Conservation (phyloP, 2,888 invertebrate species). For the Epiblema foenella region DNA sequence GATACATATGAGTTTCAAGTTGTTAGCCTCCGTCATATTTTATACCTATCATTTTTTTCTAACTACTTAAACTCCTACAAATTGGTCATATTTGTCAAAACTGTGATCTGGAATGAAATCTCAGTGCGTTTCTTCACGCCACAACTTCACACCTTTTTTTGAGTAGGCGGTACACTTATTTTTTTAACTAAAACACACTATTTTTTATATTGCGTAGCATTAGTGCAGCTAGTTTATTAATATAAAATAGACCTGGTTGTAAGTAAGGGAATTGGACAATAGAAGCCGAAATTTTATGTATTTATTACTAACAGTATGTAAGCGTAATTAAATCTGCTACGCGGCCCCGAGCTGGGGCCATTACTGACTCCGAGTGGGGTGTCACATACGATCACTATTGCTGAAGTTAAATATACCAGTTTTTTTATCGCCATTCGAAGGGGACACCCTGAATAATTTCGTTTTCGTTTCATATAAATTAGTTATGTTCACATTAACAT, state of each 20-base stretch:
- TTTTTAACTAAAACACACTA: no score
- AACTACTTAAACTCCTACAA: background rate
- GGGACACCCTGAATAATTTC: constrained; percentile 24
- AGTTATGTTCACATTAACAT: constrained; percentile 22
- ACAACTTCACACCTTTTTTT: no score
- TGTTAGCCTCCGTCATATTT: no score
- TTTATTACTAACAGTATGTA: constrained; percentile 43
- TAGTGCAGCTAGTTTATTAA: background rate
- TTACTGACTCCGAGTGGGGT: constrained; percentile 35
- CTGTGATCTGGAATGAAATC: background rate
- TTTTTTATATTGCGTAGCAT: background rate
- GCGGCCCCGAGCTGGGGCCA: constrained; percentile 32
- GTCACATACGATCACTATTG: constrained; percentile 42
- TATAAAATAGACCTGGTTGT: background rate
- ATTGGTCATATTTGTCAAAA: background rate
- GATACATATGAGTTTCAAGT: no score
- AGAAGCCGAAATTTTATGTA: constrained; percentile 22
- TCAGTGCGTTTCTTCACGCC: no score
- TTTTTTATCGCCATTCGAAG: constrained; percentile 19
- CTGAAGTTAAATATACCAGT: constrained; percentile 35
- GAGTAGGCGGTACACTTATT: no score
- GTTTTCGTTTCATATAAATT: constrained; percentile 19
- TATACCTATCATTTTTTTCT: no score
- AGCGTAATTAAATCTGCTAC: constrained; percentile 41
- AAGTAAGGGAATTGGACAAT: constrained; percentile 15